These are phyloP conservation scores for Drosophila acutilabella DNA, from an alignment of 2,888 invertebrate genomes.

Conservation along the genomic window DNA sequence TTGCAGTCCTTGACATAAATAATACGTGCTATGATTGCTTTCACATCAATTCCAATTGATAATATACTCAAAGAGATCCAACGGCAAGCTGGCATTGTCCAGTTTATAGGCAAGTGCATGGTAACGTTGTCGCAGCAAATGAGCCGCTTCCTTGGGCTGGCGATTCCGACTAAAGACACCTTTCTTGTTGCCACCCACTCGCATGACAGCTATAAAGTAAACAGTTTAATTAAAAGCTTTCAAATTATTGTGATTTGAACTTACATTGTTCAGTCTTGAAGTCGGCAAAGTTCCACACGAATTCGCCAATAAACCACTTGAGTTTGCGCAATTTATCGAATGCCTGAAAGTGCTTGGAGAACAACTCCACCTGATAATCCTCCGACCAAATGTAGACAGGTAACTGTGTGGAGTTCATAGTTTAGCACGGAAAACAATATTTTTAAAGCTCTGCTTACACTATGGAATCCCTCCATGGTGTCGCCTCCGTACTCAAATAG, in stretches of 20 bases:
- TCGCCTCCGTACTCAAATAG: constrained; percentile 99
- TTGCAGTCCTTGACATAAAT: neutral
- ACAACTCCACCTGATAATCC: constrained; percentile 94
- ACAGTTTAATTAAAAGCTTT: neutral
- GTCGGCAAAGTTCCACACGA: constrained; percentile 99
- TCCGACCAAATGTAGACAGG: constrained; percentile 97
- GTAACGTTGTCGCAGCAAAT: constrained; percentile 92
- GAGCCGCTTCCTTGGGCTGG: constrained; percentile 95
- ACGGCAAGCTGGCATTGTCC: constrained; percentile 86
- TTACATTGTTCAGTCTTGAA: constrained; percentile 97
- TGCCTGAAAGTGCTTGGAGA: constrained; percentile 94
- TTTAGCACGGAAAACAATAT: too few species aligned
- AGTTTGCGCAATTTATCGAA: constrained; percentile 92
- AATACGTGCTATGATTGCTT: neutral
- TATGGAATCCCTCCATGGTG: constrained; percentile 95
- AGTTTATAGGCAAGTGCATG: constrained; percentile 88
- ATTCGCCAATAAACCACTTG: constrained; percentile 96
- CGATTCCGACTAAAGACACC: constrained; percentile 95
- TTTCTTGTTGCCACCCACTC: constrained; percentile 95
- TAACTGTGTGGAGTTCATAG: constrained; percentile 85
- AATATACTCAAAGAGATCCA: constrained; percentile 87
- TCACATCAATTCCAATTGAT: constrained; percentile 54
- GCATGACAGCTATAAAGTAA: constrained; percentile 87
- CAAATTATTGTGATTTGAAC: constrained; percentile 46
- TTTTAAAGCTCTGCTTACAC: constrained; percentile 86